Base-by-base conservation (phyloP, 2,113 vertebrate species). In the Carlito syrichta region DNA sequence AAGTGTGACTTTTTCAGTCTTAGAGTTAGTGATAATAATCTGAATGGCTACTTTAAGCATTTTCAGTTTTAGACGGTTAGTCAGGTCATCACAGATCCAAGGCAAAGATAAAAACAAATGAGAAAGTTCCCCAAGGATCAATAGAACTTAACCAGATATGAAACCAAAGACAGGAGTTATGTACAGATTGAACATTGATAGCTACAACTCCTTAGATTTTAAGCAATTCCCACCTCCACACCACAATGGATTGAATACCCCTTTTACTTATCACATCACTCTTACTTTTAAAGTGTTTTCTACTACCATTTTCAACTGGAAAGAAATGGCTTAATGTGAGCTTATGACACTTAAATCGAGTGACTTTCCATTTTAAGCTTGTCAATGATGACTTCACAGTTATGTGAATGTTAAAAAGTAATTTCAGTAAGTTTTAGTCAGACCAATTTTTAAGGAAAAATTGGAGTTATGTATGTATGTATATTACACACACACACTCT, bases 401-500 rank as follows among this genome's bases (percentile, higher is more conserved):
- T 50, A 90, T 8, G 66, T 62, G 88, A 58, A 95, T 85, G 22
- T 87, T 81, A 86, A 45, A 86, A 86, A 86, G 60, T 60, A 94
- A 58, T n/a, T 86, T 89, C 58, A 66, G 30, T 73, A 27, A 48
- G 19, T 89, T 96, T 91, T 30, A 60, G 60, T 60, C 52, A 62
- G 23, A 88, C n/a, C n/a, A 85, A 16, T 78, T 90, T 95, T 73
- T 76, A 69, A 43, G 91, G 38, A 91, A 77, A 96, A 86, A 43
- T 0, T 35, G 20, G 54, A 52, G 68, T 30, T 54, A 14, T 40
- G 23, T 50, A 25, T 35, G 8, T 23, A 12, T 54, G 14, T 32
- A 19, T 38, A 16, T 22, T 27, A 35, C 1, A 60, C 6, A 81
- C 30, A 52, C 25, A 27, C 30, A 38, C 22, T 60, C 8, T 60